Evolutionary conservation across 2,888 invertebrate species (phyloP), one percentile per base, ranked within the genome.

Genomic region (Neria commutata): DNA sequence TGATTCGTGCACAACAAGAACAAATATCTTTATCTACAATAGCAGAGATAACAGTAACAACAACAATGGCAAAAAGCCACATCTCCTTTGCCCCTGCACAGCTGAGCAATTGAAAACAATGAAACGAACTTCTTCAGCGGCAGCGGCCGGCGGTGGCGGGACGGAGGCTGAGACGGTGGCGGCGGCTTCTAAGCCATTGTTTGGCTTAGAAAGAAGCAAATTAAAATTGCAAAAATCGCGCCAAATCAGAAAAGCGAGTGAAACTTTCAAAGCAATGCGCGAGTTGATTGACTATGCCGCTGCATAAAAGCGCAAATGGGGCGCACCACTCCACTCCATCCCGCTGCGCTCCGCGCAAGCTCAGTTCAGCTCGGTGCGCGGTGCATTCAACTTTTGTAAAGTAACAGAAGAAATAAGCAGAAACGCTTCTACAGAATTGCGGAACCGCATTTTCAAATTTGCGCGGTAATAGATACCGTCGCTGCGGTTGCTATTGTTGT

Each of bases 371-470:
- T 8, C 37, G 37, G 11, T n/a, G 37, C 6, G 37, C 37, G n/a
- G 37, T 37, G 37, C 37, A 37, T 37, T 37, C 37, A 37, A 37
- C 37, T 37, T n/a, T 37, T 37, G 37, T n/a, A n/a, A n/a, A 8
- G n/a, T n/a, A n/a, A n/a, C n/a, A n/a, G n/a, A n/a, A n/a, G n/a
- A n/a, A n/a, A n/a, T 6, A n/a, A 8, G 37, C 37, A 29, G 6
- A 37, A 37, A 37, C 4, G n/a, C 37, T n/a, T 14, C 11, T 4
- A 14, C 4, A 37, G 37, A 37, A 37, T n/a, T n/a, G 16, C 37
- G 37, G 29, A 37, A 37, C 11, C 37, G n/a, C 37, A n/a, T 14
- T n/a, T 37, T 37, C 16, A 37, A 37, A 37, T 37, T 14, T 37
- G 8, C 37, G n/a, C 6, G 6, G 37, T 37, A 37, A 37, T 37